These are phyloP conservation scores for Incurvaria masculella DNA, from an alignment of 2,888 invertebrate genomes.

Conservation along the genomic window DNA sequence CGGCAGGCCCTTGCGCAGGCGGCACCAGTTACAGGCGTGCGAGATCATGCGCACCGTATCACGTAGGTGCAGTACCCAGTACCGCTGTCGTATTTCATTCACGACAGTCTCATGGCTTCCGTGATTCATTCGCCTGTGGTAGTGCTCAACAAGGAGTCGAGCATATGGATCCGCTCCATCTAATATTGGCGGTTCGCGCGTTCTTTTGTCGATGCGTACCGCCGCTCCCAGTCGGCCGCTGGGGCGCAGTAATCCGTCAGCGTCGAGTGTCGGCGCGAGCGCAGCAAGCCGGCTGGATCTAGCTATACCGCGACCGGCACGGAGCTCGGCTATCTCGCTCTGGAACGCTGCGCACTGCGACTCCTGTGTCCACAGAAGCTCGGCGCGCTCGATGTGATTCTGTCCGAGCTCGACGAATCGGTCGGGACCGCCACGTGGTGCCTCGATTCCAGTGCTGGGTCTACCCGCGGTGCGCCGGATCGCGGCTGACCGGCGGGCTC, in stretches of 20 bases:
- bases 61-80: constrained; percentile 9
- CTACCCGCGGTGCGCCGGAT: constrained; percentile 9
- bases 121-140: constrained; percentile 6
- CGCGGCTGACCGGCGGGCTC: constrained; percentile 6
- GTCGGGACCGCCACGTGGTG: no score
- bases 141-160: constrained; percentile 1
- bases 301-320: background rate
- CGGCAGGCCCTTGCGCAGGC: constrained; percentile 8
- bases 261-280: background rate
- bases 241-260: background rate
- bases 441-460: constrained; percentile 5
- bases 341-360: background rate
- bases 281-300: background rate
- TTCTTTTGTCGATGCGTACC: background rate
- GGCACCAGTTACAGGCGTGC: constrained; percentile 6
- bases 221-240: background rate
- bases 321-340: background rate
- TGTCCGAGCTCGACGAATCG: no score
- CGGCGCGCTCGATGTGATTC: no score
- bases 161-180: background rate
- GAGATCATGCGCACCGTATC: constrained; percentile 6
- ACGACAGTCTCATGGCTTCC: constrained; percentile 7
- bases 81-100: constrained; percentile 10
- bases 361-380: background rate
- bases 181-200: constrained; percentile 1